Evolutionary conservation across 2,888 invertebrate species (phyloP).

Genomic region (Drosophila pseudotalamancana): DNA sequence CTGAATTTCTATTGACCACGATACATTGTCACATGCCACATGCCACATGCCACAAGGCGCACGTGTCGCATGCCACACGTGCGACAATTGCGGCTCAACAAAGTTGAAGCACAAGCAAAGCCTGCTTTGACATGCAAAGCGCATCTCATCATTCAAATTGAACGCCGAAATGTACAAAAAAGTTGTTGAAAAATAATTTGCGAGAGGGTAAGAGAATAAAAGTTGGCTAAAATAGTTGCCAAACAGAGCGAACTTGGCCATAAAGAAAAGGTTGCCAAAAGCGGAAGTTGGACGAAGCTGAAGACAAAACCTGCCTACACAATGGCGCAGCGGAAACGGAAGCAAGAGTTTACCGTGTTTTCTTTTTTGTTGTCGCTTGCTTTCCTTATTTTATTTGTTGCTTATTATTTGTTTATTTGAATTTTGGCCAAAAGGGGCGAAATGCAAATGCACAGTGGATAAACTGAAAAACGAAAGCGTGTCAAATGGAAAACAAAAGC

Average conservation of each 20-base stretch:
- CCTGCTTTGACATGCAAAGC: conserved; percentile 33
- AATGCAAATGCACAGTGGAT: conserved; percentile 39
- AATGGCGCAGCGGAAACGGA: conserved; percentile 80
- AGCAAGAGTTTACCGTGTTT: conserved; percentile 66
- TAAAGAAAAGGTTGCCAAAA: conserved; percentile 14
- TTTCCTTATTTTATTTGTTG: conserved; percentile 7
- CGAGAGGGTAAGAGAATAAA: conserved; percentile 12
- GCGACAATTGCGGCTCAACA: conserved; percentile 22
- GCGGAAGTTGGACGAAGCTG: conserved; percentile 8
- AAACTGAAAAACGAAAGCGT: conserved; percentile 47
- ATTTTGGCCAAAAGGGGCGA: conserved; percentile 21
- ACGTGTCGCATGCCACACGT: conserved; percentile 13
- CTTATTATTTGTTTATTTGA: conserved; percentile 36
- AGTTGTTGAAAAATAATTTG: conserved; percentile 52
- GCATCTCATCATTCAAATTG: conserved; percentile 39
- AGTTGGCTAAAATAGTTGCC: conserved; percentile 37
- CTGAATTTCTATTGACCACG: conserved; percentile 21
- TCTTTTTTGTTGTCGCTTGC: conserved; percentile 39
- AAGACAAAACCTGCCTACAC: conserved; percentile 60
- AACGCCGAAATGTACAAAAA: conserved; percentile 38
- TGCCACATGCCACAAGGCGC: neutral
- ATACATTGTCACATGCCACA: conserved; percentile 14
- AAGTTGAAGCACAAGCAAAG: conserved; percentile 9
- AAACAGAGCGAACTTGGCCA: conserved; percentile 38
- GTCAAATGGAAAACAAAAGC: conserved; percentile 40